Base-by-base conservation (phyloP, 2,113 vertebrate genomes). In the Phrynosoma blainvillii region DNA sequence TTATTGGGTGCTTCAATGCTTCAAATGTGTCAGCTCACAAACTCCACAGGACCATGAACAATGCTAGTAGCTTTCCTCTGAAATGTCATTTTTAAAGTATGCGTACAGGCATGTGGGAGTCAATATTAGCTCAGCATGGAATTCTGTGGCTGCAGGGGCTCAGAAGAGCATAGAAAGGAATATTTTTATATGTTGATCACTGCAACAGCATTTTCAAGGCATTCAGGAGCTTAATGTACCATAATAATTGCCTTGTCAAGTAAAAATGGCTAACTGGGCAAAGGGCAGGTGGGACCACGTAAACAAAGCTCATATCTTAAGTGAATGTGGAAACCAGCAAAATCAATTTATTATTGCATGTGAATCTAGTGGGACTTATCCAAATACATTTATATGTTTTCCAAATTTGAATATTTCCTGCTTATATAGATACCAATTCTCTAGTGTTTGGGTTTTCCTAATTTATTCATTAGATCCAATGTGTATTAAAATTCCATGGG, bases 131-230 rank as follows among this genome's bases (percentile, higher is more conserved):
- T 32, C 42, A 36, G 65, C 66, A 79, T 79, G n/a, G 30, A 70
- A 27, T 25, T 25, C 36, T 77, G 6, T 77, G 36, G 25, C 32
- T 85, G 25, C 23, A 65, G 36, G 23, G 6, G 23, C 47, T 30
- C 23, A 85, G 32, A 7, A 77, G 21, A 85, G 23, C 32, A 74
- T 7, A 79, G 20, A 54, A 85, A 76, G 27, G 68, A 79, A n/a
- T 54, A 32, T 76, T 71, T 73, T 75, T 70, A 52, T 71, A 54
- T 75, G 71, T 70, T 79, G 40, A 86, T 79, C 70, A 86, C n/a
- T 27, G 40, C 42, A 85, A 47, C 32, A 74, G 73, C 21, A 70
- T 77, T 68, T 77, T 70, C 16, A 88, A 40, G 14, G 77, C 62
- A 7, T 9, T 88, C 52, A 79, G 21, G 25, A 32, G 20, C 30